Conservation (phyloP, 1,140 invertebrate species). For the Saccostrea glomerata region DNA sequence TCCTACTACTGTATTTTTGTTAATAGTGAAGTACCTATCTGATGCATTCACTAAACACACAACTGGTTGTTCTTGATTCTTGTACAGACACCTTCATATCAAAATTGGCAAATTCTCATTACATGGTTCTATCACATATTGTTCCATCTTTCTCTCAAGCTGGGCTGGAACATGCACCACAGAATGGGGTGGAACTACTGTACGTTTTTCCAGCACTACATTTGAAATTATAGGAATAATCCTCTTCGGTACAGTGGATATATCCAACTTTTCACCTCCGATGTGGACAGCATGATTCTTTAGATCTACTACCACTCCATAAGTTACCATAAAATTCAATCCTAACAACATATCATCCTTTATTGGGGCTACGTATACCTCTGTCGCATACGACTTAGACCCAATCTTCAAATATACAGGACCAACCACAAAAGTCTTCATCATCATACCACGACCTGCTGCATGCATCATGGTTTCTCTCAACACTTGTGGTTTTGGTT, state of each 20-base stretch:
- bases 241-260: neutral
- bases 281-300: neutral
- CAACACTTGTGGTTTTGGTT: neutral
- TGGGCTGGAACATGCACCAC: neutral
- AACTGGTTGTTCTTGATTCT: conserved; percentile 3
- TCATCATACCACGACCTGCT: conserved; percentile 37
- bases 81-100: conserved; percentile 40
- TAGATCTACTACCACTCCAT: conserved; percentile 27
- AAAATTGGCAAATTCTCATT: conserved; percentile 39
- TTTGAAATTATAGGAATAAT: neutral
- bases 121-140: conserved; percentile 44
- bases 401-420: conserved; percentile 6
- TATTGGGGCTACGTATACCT: conserved; percentile 48
- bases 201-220: neutral
- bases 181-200: conserved; percentile 30
- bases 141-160: conserved; percentile 9
- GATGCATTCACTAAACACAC: conserved; percentile 39
- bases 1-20: conserved; percentile 12
- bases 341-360: conserved; percentile 43
- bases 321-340: conserved; percentile 25
- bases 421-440: conserved; percentile 34
- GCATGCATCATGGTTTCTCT: conserved; percentile 37
- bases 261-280: neutral
- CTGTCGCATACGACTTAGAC: neutral
- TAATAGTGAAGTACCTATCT: conserved; percentile 44